These are phyloP conservation scores for Xenotilapia longispinis DNA, from an alignment of 2,113 vertebrate genomes.

Conservation along the genomic window DNA sequence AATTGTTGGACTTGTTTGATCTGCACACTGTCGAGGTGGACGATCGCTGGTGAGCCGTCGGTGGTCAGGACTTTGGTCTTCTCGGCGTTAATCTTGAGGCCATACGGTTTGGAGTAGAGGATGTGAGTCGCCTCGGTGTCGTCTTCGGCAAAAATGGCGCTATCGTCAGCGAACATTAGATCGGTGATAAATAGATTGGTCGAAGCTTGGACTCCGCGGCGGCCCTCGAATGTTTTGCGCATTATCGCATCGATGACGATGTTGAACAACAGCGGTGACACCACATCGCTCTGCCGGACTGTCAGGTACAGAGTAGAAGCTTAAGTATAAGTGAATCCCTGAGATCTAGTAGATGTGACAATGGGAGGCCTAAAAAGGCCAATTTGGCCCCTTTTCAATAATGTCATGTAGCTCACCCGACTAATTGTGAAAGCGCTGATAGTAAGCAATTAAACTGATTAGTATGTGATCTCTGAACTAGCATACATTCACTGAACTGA, in stretches of 20 bases:
- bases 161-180: background rate
- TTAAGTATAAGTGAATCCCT: background rate
- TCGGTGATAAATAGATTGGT: background rate
- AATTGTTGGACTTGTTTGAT: background rate
- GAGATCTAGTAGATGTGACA: background rate
- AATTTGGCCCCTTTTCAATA: background rate
- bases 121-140: background rate
- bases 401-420: background rate
- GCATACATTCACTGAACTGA: background rate
- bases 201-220: background rate
- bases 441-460: background rate
- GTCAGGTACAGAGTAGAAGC: background rate
- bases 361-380: background rate
- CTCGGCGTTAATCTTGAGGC: background rate
- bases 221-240: background rate
- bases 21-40: background rate
- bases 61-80: background rate
- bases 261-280: background rate
- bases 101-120: background rate
- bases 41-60: background rate
- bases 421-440: background rate
- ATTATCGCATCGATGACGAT: background rate
- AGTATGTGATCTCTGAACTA: slow-evolving; percentile 17
- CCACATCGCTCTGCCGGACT: background rate
- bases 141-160: background rate